phyloP scores from a whole-genome alignment of 2,797 vertebrate genomes.

The Pogonophryne albipinna region DNA sequence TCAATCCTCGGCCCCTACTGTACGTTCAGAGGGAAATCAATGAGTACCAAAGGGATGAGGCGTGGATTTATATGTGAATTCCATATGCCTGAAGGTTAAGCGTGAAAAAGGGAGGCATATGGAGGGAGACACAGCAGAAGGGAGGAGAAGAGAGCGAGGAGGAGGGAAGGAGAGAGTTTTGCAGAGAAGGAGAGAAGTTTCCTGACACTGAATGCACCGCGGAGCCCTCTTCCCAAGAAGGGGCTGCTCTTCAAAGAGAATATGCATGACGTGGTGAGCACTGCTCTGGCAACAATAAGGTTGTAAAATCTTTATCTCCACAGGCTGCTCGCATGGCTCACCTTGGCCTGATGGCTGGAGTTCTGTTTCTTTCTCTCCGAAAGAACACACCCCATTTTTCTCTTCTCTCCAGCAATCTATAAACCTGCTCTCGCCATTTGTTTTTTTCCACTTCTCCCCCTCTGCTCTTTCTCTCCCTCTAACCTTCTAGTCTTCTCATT shows the following conservation, averaged over 20 bases:
- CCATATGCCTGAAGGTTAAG: slow-evolving; percentile 78
- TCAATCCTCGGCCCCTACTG: slow-evolving; percentile 52
- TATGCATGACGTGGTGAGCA: slow-evolving; percentile 74
- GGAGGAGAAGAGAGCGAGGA: slow-evolving; percentile 53
- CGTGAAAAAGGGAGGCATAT: slow-evolving; percentile 61
- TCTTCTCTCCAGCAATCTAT: slow-evolving; percentile 66
- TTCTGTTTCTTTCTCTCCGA: slow-evolving; percentile 57
- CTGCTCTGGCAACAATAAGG: slow-evolving; percentile 74
- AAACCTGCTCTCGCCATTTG: slow-evolving; percentile 50
- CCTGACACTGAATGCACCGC: slow-evolving; percentile 64
- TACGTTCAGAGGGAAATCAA: slow-evolving; percentile 75
- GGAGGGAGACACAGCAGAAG: slow-evolving; percentile 51
- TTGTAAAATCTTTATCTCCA: slow-evolving; percentile 80
- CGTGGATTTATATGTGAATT: slow-evolving; percentile 72
- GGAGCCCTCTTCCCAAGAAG: slow-evolving; percentile 62
- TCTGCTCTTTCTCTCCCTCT: slow-evolving; percentile 49
- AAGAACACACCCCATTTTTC: slow-evolving; percentile 45
- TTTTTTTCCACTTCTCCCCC: slow-evolving; percentile 55
- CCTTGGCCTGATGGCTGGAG: slow-evolving; percentile 77
- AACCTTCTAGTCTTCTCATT: slow-evolving; percentile 41
- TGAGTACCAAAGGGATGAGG: slow-evolving; percentile 69
- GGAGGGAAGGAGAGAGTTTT: slow-evolving; percentile 54
- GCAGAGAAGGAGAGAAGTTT: slow-evolving; percentile 63
- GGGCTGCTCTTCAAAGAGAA: slow-evolving; percentile 78
- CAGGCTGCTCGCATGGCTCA: slow-evolving; percentile 70